Conservation (phyloP, 2,888 invertebrate genomes). For the Ichneumon xanthorius region DNA sequence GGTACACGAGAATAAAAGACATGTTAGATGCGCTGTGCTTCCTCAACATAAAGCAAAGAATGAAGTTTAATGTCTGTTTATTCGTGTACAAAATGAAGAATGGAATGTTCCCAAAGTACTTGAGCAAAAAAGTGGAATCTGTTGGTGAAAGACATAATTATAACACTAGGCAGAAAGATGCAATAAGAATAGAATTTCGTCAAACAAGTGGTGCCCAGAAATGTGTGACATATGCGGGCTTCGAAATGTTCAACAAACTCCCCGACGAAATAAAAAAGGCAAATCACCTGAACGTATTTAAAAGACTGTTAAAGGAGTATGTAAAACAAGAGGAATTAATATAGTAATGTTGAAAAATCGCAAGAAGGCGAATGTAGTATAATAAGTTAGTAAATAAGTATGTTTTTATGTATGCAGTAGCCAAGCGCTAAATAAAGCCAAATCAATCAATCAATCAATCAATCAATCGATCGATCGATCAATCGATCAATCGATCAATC, state of each 20-base stretch:
- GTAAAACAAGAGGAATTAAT: neutral
- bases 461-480: too few species aligned
- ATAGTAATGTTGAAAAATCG: too few species aligned
- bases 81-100: neutral
- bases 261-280: slow-evolving; percentile 21
- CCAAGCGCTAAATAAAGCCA: neutral
- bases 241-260: slow-evolving; percentile 42
- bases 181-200: too few species aligned
- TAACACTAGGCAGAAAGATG: too few species aligned
- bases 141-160: too few species aligned
- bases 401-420: too few species aligned
- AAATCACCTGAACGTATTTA: slow-evolving; percentile 17
- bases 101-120: neutral
- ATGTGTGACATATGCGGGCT: slow-evolving; percentile 39
- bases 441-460: neutral
- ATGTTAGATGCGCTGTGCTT: neutral
- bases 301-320: slow-evolving; percentile 15
- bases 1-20: neutral
- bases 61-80: neutral
- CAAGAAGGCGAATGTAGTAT: too few species aligned
- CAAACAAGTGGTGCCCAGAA: slow-evolving; percentile 31
- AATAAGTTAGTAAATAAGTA: too few species aligned
- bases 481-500: too few species aligned
- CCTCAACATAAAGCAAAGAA: neutral
- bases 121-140: neutral